Conservation (phyloP, 2,797 vertebrate genomes). For the Syncerus caffer region DNA sequence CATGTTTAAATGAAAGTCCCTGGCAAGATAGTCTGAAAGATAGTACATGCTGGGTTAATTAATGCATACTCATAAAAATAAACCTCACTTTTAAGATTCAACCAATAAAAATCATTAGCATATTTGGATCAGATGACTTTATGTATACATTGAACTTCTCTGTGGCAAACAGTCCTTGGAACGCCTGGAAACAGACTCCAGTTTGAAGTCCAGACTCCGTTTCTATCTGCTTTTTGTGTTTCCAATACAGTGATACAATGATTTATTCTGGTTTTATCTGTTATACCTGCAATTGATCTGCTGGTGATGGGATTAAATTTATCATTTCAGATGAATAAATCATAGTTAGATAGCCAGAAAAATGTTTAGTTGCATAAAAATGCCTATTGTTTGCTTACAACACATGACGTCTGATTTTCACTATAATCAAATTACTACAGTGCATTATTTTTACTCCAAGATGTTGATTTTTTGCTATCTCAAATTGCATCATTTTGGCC, state of each 20-base stretch:
- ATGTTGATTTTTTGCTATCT: slow-evolving; percentile 71
- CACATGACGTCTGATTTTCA: slow-evolving; percentile 70
- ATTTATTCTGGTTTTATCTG: slow-evolving; percentile 83
- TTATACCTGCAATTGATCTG: slow-evolving; percentile 82
- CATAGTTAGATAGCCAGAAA: slow-evolving; percentile 69
- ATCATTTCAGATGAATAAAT: slow-evolving; percentile 79
- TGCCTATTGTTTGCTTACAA: slow-evolving; percentile 69
- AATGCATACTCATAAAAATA: slow-evolving; percentile 97
- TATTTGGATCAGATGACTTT: slow-evolving; percentile 89
- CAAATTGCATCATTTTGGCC: slow-evolving; percentile 75
- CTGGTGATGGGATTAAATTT: slow-evolving; percentile 79
- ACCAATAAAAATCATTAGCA: slow-evolving; percentile 96
- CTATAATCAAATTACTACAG: slow-evolving; percentile 74
- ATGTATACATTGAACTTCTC: slow-evolving; percentile 80
- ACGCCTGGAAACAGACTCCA: slow-evolving; percentile 75
- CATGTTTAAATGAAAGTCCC: slow-evolving; percentile 98
- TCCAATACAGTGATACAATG: slow-evolving; percentile 69
- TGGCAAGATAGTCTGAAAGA: slow-evolving; percentile 94
- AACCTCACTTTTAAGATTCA: slow-evolving; percentile 93
- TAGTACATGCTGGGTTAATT: slow-evolving; percentile 99
- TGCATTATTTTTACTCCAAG: slow-evolving; percentile 77
- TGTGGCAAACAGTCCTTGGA: slow-evolving; percentile 75
- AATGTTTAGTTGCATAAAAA: slow-evolving; percentile 70
- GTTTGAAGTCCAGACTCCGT: slow-evolving; percentile 73
- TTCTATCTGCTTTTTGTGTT: slow-evolving; percentile 71